Base-by-base conservation (phyloP, 2,113 vertebrate species). In the Epinephelus cyanopodus region DNA sequence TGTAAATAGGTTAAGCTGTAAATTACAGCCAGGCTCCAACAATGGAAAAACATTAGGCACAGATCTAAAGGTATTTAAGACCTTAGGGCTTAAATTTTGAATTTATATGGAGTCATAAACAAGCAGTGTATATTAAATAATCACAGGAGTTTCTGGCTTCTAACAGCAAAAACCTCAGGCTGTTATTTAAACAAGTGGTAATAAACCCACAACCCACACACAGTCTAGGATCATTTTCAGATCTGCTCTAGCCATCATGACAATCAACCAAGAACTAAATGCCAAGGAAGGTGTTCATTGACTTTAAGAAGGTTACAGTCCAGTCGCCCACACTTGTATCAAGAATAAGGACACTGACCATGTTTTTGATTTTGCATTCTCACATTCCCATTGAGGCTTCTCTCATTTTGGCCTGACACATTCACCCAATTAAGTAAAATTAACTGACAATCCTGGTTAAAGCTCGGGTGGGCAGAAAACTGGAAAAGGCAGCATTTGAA, bases 1-100 rank as follows among this genome's bases (percentile, higher is more conserved):
- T 79, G 79, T 89, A 91, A 93, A 88, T 77, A 82, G 65, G 86
- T 75, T 85, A 81, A 90, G 62, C 89, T 86, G 54, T 74, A 64
- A 80, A 86, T 85, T 85, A 71, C 58, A 74, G 67, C 64, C 15
- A 69, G 37, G 47, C 63, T 76, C 12, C 39, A 81, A 85, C 79
- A 90, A 78, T 71, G 66, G 74, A 17, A 87, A 86, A 90, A 88
- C 79, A 88, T 84, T 70, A 86, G 70, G 56, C 58, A 65, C 68
- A 90, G 68, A 90, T 89, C 47, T 88, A 79, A 90, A 83, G 29
- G 65, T 65, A 79, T 86, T 82, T 86, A 69, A 83, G 72, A 83
- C 52, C 71, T 64, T 21, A 12, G 33, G 77, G 56, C 33, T 79
- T 81, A 21, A 12, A 74, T 10, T 75, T 70, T 83, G 9, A 57